Evolutionary conservation across 2,113 vertebrate species (phyloP), one percentile per base, ranked within the genome.

Genomic region (Sardina pilchardus): DNA sequence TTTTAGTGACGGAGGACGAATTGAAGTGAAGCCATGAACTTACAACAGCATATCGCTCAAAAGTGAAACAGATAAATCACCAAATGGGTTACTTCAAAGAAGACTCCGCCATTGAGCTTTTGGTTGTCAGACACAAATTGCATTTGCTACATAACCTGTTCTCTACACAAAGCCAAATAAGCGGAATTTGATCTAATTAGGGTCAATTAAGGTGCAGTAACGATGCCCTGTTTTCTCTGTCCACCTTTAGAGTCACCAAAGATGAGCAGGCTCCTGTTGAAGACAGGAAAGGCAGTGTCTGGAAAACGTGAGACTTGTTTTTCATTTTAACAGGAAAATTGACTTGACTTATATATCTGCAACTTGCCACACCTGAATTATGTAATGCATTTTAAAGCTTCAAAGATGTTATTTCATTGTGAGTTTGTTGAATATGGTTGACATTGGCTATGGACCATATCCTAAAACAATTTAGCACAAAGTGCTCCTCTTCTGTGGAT

Each of bases 251-350:
- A 89, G 93, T 92, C 82, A 90, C 92, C 75, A 94, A 93, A 81
- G 93, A 88, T 82, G 94, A 92, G 81, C 91, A 81, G 81, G 88
- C 92, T 19, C 88, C 92, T 21, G 89, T 90, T 5, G 93, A 93
- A 14, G 94, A 95, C 26, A 90, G 48, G 87, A 92, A 85, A 39
- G 91, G 89, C 84, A 94, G 93, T 85, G 91, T 95, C 83, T 96
- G 95, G 95, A 94, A 56, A 85, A 95, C 91, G 95, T 95, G 34
- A 90, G 2, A 47, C 45, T 9, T 30, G 26, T 12, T 12, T 67
- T 59, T 59, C 4, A 6, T n/a, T 59, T 59, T 63, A 26, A 10
- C n/a, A n/a, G n/a, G 8, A 26, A n/a, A 1, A 75, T 4, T 14
- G 19, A 17, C 36, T 34, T 50, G 48, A 3, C 9, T 17, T 50